Percentiles rank a stretch among this genome's conserved stretches.
These are phyloP conservation scores for Pollicipes pollicipes DNA, from an alignment of 1,140 invertebrate genomes.

Conservation along the genomic window DNA sequence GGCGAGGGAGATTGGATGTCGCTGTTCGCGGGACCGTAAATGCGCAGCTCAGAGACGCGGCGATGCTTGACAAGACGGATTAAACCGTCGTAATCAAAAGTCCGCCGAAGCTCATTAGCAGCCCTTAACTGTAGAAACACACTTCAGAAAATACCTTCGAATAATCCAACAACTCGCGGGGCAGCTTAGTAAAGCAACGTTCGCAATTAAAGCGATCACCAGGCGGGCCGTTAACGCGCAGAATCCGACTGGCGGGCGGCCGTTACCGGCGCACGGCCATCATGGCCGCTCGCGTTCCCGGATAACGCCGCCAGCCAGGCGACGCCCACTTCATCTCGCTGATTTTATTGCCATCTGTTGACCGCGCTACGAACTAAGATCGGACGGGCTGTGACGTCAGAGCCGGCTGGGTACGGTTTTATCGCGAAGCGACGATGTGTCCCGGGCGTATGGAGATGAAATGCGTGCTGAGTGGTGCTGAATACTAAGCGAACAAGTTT, in stretches of 20 bases:
- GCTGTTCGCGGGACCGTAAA: too few relatives aligned
- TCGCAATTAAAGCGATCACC: neutral
- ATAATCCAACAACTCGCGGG: neutral
- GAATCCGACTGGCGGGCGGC: too few relatives aligned
- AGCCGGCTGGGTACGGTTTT: neutral
- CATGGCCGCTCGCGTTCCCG: neutral
- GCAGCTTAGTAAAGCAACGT: neutral
- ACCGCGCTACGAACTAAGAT: neutral
- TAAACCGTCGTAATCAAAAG: neutral
- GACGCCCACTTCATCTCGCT: neutral
- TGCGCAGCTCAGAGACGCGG: too few relatives aligned
- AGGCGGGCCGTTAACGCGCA: neutral
- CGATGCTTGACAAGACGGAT: neutral
- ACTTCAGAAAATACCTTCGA: neutral
- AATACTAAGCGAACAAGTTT: too few relatives aligned
- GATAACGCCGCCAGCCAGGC: neutral
- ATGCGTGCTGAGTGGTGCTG: too few relatives aligned
- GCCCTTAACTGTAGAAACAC: neutral
- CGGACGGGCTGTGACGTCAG: neutral
- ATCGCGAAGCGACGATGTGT: neutral
- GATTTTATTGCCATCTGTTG: conserved; percentile 2
- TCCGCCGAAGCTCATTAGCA: neutral
- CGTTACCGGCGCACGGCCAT: neutral
- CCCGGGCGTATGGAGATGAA: neutral
- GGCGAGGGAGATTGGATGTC: too few relatives aligned